These are phyloP conservation scores for Nestor notabilis DNA, from an alignment of 2,113 vertebrate species.

Conservation along the genomic window DNA sequence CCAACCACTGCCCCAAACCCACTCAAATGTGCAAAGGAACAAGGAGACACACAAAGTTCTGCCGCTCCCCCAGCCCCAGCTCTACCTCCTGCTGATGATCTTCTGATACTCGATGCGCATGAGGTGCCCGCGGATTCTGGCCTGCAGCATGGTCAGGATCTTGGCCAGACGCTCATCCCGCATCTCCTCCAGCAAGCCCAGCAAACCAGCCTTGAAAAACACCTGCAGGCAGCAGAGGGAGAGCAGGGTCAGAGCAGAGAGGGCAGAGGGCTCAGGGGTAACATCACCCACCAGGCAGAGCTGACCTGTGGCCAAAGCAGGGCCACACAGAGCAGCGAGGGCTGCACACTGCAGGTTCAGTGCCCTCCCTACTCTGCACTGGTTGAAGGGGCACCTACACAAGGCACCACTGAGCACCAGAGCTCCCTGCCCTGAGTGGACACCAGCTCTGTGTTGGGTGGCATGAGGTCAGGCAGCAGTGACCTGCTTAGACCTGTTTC, in stretches of 20 bases:
- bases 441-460: background rate
- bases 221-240: slow-evolving; percentile 73
- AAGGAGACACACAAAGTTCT: background rate
- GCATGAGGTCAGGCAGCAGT: background rate
- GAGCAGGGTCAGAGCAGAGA: background rate
- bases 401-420: background rate
- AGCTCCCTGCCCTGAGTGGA: background rate
- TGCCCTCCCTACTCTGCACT: background rate
- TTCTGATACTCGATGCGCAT: slow-evolving; percentile 85
- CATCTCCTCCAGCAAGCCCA: slow-evolving; percentile 89
- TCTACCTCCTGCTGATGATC: slow-evolving; percentile 82
- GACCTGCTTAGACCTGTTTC: background rate
- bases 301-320: accelerated
- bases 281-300: background rate
- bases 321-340: background rate
- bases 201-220: slow-evolving; percentile 93
- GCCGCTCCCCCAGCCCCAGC: background rate
- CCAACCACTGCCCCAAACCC: background rate
- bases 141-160: slow-evolving; percentile 89
- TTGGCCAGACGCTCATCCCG: slow-evolving; percentile 90
- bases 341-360: background rate
- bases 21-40: accelerated
- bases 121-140: slow-evolving; percentile 82
- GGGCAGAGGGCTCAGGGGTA: background rate
- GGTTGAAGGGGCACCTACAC: background rate